Conservation (phyloP, 2,888 invertebrate genomes). For the Nomada lathburiana region DNA sequence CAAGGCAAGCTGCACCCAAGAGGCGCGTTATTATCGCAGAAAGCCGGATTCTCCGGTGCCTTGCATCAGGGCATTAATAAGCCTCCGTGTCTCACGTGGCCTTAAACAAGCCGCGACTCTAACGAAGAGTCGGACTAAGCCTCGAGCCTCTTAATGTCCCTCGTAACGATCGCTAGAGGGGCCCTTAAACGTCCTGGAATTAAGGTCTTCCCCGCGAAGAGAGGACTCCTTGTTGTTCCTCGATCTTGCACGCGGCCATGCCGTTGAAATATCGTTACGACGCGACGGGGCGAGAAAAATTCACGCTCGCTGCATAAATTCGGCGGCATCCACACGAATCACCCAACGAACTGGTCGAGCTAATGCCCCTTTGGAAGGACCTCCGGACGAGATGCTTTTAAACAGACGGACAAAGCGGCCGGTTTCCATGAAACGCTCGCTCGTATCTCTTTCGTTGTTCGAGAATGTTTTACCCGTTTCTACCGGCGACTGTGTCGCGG, state of each 20-base stretch:
- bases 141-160: constrained; percentile 51
- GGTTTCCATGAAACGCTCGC: constrained; percentile 29
- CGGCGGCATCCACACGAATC: neutral
- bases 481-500: constrained; percentile 4
- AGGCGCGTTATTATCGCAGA: constrained; percentile 57
- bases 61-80: constrained; percentile 61
- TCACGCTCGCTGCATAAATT: constrained; percentile 27
- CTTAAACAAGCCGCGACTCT: constrained; percentile 57
- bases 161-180: constrained; percentile 64
- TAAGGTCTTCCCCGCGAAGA: constrained; percentile 49
- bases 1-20: constrained; percentile 10
- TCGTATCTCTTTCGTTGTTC: constrained; percentile 29
- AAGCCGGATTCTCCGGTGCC: constrained; percentile 42
- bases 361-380: constrained; percentile 12
- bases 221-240: neutral
- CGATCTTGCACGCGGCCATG: constrained; percentile 42
- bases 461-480: neutral
- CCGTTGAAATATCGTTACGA: constrained; percentile 50
- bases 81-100: constrained; percentile 46
- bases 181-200: constrained; percentile 50
- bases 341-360: neutral
- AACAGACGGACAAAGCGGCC: constrained; percentile 12
- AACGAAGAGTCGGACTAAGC: constrained; percentile 40
- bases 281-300: constrained; percentile 59
- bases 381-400: constrained; percentile 17